Conservation (phyloP, 1,140 invertebrate genomes). For the Anagrus nilaparvatae region DNA sequence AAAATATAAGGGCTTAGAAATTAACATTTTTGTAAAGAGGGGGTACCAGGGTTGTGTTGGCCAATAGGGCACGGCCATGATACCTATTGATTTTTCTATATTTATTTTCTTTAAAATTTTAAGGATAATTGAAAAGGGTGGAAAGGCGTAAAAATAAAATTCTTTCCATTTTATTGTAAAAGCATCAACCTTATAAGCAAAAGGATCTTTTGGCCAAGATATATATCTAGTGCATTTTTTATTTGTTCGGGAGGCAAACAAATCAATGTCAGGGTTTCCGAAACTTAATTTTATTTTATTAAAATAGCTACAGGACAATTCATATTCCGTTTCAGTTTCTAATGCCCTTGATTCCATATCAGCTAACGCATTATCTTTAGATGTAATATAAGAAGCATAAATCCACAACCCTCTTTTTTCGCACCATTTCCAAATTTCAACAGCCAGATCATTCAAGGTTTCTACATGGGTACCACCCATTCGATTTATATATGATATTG, state of each 20-base stretch:
- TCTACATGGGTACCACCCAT: constrained; percentile 11
- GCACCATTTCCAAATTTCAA: constrained; percentile 23
- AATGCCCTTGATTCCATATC: constrained; percentile 19
- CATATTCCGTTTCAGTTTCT: constrained; percentile 10
- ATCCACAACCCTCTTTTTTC: constrained; percentile 18
- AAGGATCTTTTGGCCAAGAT: constrained; percentile 3
- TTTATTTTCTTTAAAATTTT: constrained; percentile 18
- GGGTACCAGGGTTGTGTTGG: constrained; percentile 13
- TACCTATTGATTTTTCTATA: constrained; percentile 10
- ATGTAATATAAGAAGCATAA: constrained; percentile 21
- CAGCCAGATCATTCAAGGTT: too few species aligned
- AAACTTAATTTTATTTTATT: constrained; percentile 15
- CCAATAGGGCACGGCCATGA: constrained; percentile 9
- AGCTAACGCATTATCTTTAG: constrained; percentile 17
- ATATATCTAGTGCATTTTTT: constrained; percentile 7
- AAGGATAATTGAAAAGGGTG: constrained; percentile 20
- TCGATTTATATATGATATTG: constrained; percentile 17
- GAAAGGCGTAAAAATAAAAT: constrained; percentile 17
- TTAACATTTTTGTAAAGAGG: constrained; percentile 4
- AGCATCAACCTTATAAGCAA: neutral
- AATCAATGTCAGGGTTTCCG: constrained; percentile 8
- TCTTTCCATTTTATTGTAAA: constrained; percentile 20
- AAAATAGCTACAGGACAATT: constrained; percentile 8
- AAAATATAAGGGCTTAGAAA: constrained; percentile 1
- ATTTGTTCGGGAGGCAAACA: constrained; percentile 14